Evolutionary conservation across 1,140 invertebrate species (phyloP), one percentile per base, ranked within the genome.

Genomic region (Dreissena polymorpha): DNA sequence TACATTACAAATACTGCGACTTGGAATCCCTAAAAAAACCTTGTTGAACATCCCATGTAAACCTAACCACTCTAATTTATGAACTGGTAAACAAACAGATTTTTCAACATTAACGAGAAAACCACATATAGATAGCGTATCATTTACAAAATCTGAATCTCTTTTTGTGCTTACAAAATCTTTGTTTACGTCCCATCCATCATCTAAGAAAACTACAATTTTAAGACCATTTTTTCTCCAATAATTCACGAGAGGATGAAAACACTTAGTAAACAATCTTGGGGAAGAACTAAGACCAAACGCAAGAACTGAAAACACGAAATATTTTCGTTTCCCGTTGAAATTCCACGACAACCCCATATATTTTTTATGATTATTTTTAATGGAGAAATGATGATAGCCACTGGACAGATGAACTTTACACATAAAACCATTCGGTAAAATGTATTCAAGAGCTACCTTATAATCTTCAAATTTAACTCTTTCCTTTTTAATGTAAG

Each of bases 141-240:
- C 12, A 21, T 29, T 18, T 60, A 70, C 72, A 27, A 14, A 75
- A 23, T 49, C 51, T 25, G 69, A n/a, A n/a, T n/a, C n/a, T n/a
- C n/a, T n/a, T n/a, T n/a, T n/a, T n/a, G n/a, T n/a, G n/a, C n/a
- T n/a, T n/a, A n/a, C n/a, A n/a, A n/a, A n/a, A n/a, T n/a, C n/a
- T n/a, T n/a, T n/a, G n/a, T n/a, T n/a, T n/a, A 57, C 57, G 51
- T 29, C 16, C 73, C 60, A 76, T 49, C 68, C 78, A 55, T 85
- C 83, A 53, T 85, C 83, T 50, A 80, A 39, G 70, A 80, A 80
- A 23, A 85, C 14, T 23, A 85, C 77, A n/a, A 80, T 75, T 39
- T 51, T 69, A 16, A 85, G 65, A n/a, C 51, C 18, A 39, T 74
- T 23, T 1, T 23, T 18, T 64, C 83, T 85, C 76, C 70, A 74